phyloP scores from a whole-genome alignment of 2,888 invertebrate species.

The Caradrina clavipalpis region DNA sequence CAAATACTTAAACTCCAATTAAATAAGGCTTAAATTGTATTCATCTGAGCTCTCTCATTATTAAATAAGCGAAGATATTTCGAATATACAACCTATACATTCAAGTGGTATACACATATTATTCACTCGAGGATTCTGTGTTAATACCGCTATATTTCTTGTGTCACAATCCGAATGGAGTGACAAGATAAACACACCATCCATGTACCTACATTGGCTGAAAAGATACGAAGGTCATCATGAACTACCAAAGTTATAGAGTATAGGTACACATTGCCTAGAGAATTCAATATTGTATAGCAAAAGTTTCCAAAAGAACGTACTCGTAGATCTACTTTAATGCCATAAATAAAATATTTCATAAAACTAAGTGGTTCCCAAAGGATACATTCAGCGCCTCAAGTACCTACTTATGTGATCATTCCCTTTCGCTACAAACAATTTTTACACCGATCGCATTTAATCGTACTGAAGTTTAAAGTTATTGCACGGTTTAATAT shows the following conservation, averaged over 20 bases:
- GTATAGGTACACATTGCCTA: not conserved
- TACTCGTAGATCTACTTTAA: constrained; percentile 1
- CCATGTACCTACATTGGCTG: constrained; percentile 22
- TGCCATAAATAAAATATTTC: constrained; percentile 25
- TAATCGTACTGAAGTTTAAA: constrained; percentile 20
- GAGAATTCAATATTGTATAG: constrained; percentile 23
- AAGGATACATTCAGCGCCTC: constrained; percentile 7
- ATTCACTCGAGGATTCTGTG: constrained; percentile 27
- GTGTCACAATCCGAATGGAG: constrained; percentile 31
- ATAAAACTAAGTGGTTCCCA: constrained; percentile 24
- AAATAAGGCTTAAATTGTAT: constrained; percentile 1
- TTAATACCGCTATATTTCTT: constrained; percentile 43
- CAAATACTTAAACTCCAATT: not conserved
- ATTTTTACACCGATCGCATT: constrained; percentile 13
- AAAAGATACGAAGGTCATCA: constrained; percentile 44
- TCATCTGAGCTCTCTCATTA: constrained; percentile 3
- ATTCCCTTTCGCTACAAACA: not conserved
- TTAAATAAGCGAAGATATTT: constrained; percentile 8
- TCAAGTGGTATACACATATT: constrained; percentile 15
- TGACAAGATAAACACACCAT: constrained; percentile 48
- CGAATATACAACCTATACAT: constrained; percentile 13
- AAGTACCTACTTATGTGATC: constrained; percentile 3
- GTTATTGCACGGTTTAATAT: constrained; percentile 21
- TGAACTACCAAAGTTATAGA: constrained; percentile 28
- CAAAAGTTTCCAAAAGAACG: constrained; percentile 26